Percentiles rank a stretch among this genome's conserved stretches.
Conservation (phyloP, 2,888 invertebrate genomes). For the Tetranychus truncatus region DNA sequence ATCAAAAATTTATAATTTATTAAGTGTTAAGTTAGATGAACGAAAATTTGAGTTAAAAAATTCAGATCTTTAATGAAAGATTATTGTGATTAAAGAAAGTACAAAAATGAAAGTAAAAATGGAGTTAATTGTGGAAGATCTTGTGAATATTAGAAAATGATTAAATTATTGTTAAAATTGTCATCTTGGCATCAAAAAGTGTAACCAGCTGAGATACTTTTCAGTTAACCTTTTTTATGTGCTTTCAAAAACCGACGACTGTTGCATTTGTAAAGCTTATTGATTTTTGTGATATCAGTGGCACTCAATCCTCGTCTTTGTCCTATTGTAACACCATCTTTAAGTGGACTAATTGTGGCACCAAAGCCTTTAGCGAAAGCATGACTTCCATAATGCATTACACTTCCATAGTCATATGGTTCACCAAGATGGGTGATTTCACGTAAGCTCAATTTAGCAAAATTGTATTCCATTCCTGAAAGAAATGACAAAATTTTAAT, state of each 20-base stretch:
- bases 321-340: conserved; percentile 31
- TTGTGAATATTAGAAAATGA: no score
- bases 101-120: no score
- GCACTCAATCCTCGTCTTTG: conserved; percentile 32
- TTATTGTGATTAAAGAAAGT: no score
- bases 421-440: conserved; percentile 47
- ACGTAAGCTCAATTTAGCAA: conserved; percentile 44
- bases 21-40: no score
- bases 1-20: no score
- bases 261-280: conserved; percentile 24
- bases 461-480: conserved; percentile 12
- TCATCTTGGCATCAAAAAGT: not conserved
- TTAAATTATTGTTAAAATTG: no score
- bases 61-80: no score
- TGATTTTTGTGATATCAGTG: conserved; percentile 24
- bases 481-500: not conserved
- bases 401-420: conserved; percentile 49
- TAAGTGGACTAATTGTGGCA: conserved; percentile 45
- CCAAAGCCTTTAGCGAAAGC: conserved; percentile 46
- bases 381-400: conserved; percentile 51
- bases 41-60: no score
- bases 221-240: not conserved
- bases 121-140: no score
- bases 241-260: not conserved
- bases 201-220: not conserved